phyloP scores from a whole-genome alignment of 2,888 invertebrate species.

The Drosophila multiciliata region DNA sequence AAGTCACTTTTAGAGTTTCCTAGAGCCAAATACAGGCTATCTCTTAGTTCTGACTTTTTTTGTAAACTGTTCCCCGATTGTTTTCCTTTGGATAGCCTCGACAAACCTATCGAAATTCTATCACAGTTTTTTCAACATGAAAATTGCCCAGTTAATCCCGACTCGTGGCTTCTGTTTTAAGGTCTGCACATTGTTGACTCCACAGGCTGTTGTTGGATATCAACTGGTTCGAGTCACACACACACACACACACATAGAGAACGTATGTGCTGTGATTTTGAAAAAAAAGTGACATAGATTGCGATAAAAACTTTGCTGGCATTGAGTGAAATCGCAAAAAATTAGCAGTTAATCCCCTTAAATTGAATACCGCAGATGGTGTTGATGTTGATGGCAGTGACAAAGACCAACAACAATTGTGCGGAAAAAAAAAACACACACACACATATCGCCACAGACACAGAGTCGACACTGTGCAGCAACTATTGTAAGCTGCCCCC shows the following conservation, averaged over 20 bases:
- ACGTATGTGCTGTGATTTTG: slow-evolving; percentile 17
- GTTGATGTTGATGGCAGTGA: slow-evolving; percentile 66
- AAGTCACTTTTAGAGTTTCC: not conserved
- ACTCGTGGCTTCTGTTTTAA: slow-evolving; percentile 40
- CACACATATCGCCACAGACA: not conserved
- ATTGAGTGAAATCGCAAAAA: slow-evolving; percentile 80
- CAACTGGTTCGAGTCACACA: slow-evolving; percentile 34
- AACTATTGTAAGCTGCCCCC: slow-evolving; percentile 22
- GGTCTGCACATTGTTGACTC: slow-evolving; percentile 43
- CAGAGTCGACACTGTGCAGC: slow-evolving; percentile 37
- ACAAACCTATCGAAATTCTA: not conserved
- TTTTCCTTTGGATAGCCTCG: not conserved
- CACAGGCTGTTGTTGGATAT: slow-evolving; percentile 58
- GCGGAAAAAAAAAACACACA: slow-evolving; percentile 12
- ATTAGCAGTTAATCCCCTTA: slow-evolving; percentile 84
- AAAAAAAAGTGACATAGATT: slow-evolving; percentile 10
- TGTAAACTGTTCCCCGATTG: not conserved
- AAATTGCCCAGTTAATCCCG: slow-evolving; percentile 43
- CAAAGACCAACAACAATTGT: slow-evolving; percentile 40
- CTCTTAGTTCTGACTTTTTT: not conserved
- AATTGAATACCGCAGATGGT: slow-evolving; percentile 84
- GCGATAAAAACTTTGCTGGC: slow-evolving; percentile 56
- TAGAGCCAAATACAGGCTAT: not conserved
- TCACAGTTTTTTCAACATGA: slow-evolving; percentile 14
- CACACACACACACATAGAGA: not conserved